These are phyloP conservation scores for Philonicus albiceps DNA, from an alignment of 2,888 invertebrate genomes.

Conservation along the genomic window DNA sequence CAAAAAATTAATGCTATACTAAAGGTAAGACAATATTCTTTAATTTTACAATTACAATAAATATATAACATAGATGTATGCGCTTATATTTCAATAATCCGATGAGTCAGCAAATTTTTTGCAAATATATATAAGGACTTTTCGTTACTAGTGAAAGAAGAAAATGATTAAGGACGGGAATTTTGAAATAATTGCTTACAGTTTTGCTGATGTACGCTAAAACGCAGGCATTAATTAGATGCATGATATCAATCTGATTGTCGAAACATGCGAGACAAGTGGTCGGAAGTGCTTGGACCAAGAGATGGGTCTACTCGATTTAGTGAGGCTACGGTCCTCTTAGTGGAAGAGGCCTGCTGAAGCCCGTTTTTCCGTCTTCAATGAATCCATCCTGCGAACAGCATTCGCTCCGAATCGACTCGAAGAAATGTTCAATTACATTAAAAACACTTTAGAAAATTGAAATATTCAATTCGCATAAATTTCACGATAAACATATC, in stretches of 20 bases:
- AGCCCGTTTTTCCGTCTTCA: not conserved
- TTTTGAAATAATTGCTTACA: no score
- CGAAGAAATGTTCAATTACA: constrained; percentile 34
- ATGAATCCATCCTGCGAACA: not conserved
- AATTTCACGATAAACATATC: constrained; percentile 48
- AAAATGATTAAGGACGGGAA: no score
- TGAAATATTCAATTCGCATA: constrained; percentile 50
- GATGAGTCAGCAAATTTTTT: no score
- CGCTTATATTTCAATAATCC: no score
- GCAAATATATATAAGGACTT: no score
- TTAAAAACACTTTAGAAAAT: constrained; percentile 37
- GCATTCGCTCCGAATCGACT: not conserved
- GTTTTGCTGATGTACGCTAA: not conserved
- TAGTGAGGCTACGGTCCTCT: not conserved
- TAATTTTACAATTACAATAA: no score
- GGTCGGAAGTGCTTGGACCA: not conserved
- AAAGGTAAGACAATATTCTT: no score
- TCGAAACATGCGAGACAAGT: not conserved
- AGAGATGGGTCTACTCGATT: not conserved
- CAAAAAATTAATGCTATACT: no score
- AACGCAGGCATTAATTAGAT: not conserved
- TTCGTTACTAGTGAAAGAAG: no score
- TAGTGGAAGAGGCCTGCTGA: not conserved
- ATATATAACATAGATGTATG: no score
- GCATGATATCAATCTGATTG: not conserved